Percentiles rank a stretch among this genome's conserved stretches.
Evolutionary conservation across 2,113 vertebrate genomes (phyloP).

Genomic region (Pogona vitticeps): DNA sequence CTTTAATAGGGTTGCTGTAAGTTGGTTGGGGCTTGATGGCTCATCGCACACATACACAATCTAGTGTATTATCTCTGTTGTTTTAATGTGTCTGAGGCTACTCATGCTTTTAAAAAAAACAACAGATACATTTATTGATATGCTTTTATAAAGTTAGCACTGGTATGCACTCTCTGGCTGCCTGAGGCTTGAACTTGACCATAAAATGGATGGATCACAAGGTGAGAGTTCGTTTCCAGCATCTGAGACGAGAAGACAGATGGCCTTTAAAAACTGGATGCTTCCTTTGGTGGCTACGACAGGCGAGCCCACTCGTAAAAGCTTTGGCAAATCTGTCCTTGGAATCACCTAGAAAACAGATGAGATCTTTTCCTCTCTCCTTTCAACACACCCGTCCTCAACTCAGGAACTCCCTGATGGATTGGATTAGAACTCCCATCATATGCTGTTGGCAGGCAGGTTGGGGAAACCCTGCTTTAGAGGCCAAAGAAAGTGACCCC

Average conservation of each 20-base stretch:
- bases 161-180: too few relatives aligned
- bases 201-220: too few relatives aligned
- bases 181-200: too few relatives aligned
- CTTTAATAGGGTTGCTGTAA: too few relatives aligned
- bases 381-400: neutral
- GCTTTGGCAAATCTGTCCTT: neutral
- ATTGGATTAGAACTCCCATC: neutral
- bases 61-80: neutral
- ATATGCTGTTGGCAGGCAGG: neutral
- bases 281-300: neutral
- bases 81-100: neutral
- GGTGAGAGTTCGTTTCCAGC: too few relatives aligned
- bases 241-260: neutral
- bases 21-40: too few relatives aligned
- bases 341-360: neutral
- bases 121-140: too few relatives aligned
- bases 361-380: neutral
- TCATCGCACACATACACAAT: too few relatives aligned
- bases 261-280: neutral
- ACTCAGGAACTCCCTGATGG: too few relatives aligned
- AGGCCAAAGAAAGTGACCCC: constrained; percentile 2
- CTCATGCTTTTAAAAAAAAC: neutral
- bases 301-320: neutral
- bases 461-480: neutral
- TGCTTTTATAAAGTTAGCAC: too few relatives aligned